Evolutionary conservation across 2,888 invertebrate genomes (phyloP), one percentile per base, ranked within the genome.

Genomic region (Gonocerus acuteangulatus): DNA sequence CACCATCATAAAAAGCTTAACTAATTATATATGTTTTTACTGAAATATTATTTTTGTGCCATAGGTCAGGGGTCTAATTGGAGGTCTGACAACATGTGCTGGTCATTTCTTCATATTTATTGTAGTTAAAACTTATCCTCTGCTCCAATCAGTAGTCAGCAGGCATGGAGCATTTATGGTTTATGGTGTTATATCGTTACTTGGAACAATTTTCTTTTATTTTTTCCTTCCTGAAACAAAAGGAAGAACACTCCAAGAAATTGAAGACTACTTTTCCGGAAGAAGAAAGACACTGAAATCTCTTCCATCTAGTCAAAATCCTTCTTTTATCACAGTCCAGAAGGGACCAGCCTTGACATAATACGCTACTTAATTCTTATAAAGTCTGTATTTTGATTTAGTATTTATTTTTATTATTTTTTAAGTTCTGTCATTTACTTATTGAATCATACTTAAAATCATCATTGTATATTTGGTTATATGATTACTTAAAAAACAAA

Each of bases 261-360:
- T 85, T 61, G 85, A 85, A 73, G 84, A 85, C 67, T 84, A 83
- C 71, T 84, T 84, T 73, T 80, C 81, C 51, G 84, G 84, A 1
- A 78, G 83, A 68, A 81, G 77, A 0, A 78, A 78, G 65, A 73
- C 77, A 0, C 71, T 84, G 16, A 67, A 66, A 23, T 48, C 62
- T 13, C 66, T 63, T 18, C 62, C 67, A 2, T 61, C 67, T 1
- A 45, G 51, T 13, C 64, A 64, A 19, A 61, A 62, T 15, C 65
- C 65, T n/a, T 36, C 66, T 2, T 62, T 68, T 9, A 63, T 68
- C 39, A 49, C 59, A 21, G 51, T 54, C 23, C 51, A 60, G 36
- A 66, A 67, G 54, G 65, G 65, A 58, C 63, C n/a, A n/a, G n/a
- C n/a, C n/a, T n/a, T n/a, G n/a, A n/a, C n/a, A n/a, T n/a, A n/a